These are phyloP conservation scores for Isaurus tuberculatus DNA, from an alignment of 92 coral and sea anemone genomes.

Conservation along the genomic window DNA sequence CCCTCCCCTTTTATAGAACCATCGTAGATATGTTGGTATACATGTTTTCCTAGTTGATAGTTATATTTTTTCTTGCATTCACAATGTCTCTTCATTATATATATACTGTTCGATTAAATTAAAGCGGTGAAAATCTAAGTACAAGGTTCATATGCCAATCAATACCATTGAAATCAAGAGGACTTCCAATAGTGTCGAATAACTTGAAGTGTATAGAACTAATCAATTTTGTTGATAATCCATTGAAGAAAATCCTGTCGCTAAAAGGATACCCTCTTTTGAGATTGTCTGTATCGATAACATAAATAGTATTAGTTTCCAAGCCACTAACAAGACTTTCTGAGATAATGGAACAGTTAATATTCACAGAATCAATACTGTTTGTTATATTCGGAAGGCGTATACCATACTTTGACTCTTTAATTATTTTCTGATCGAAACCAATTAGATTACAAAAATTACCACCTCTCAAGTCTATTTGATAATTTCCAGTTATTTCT, in stretches of 20 bases:
- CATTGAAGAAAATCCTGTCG: no score
- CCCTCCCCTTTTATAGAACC: no score
- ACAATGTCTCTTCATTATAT: not conserved
- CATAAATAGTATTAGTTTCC: not conserved
- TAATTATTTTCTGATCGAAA: constrained; percentile 5
- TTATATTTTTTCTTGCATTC: not conserved
- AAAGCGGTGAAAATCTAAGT: not conserved
- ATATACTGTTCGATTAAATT: no score
- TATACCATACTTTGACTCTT: not conserved
- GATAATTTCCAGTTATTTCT: not conserved
- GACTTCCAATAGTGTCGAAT: not conserved
- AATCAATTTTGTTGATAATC: not conserved
- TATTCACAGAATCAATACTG: not conserved
- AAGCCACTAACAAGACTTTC: not conserved
- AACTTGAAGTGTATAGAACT: constrained; percentile 29
- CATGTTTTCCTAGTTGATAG: not conserved
- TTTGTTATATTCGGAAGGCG: constrained; percentile 38
- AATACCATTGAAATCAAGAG: not conserved
- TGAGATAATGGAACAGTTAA: not conserved
- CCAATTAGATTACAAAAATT: constrained; percentile 19
- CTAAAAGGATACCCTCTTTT: not conserved
- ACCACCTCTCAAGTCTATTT: not conserved
- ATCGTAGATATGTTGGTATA: no score
- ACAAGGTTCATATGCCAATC: constrained; percentile 15
- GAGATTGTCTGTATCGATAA: not conserved